Percentiles rank a stretch among this genome's conserved stretches.
phyloP scores from a whole-genome alignment of 64 coral and sea anemone genomes.

The Anthopleura sola region DNA sequence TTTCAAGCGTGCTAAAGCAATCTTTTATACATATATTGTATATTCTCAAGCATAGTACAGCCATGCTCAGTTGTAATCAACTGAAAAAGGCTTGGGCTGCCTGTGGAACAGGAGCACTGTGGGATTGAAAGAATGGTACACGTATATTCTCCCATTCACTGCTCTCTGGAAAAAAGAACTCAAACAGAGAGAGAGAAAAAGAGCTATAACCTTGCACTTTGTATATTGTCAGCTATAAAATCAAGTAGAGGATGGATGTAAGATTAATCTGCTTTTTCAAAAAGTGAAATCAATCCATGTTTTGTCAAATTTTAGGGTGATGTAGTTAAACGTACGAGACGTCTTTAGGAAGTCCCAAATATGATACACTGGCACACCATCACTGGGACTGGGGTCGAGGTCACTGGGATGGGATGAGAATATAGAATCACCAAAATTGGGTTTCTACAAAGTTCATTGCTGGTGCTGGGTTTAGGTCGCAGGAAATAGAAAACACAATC shows the following conservation, averaged over 20 bases:
- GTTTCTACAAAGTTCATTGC: no score
- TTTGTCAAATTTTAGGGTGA: no score
- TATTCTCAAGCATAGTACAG: background rate
- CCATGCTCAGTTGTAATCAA: background rate
- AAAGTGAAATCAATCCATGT: no score
- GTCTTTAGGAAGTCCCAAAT: no score
- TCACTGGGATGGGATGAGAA: no score
- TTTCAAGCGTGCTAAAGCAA: background rate
- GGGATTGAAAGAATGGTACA: background rate
- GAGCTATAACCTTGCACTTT: no score
- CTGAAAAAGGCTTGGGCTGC: background rate
- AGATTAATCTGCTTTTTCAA: background rate
- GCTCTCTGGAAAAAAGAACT: background rate
- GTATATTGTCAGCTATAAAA: background rate
- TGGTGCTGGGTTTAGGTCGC: no score
- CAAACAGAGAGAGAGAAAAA: background rate
- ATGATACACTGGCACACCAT: no score
- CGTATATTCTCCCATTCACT: background rate
- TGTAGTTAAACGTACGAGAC: no score
- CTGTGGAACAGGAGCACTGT: background rate
- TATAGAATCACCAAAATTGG: no score
- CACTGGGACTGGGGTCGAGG: no score
- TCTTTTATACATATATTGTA: conserved; percentile 2
- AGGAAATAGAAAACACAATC: no score
- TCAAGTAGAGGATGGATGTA: background rate